Conservation (phyloP, 2,113 vertebrate genomes). For the Pimephales promelas region DNA sequence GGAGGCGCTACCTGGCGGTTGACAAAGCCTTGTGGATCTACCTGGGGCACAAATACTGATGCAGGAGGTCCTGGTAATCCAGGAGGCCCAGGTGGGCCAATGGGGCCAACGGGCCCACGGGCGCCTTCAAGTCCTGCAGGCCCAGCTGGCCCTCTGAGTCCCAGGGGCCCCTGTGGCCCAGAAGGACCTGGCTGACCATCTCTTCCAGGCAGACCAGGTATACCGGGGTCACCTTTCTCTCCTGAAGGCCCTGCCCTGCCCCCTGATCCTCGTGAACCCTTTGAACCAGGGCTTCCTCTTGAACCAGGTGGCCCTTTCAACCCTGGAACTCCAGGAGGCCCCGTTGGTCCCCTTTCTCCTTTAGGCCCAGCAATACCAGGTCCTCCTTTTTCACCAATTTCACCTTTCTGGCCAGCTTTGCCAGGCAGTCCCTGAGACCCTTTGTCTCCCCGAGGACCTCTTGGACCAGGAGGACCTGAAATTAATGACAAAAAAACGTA, state of each 20-base stretch:
- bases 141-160: constrained; percentile 83
- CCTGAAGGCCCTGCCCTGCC: constrained; percentile 88
- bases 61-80: constrained; percentile 85
- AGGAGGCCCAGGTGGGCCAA: constrained; percentile 84
- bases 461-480: constrained; percentile 95
- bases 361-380: constrained; percentile 80
- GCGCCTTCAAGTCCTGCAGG: constrained; percentile 83
- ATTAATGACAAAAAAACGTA: constrained; percentile 51
- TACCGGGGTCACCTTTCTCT: constrained; percentile 87
- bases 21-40: constrained; percentile 50
- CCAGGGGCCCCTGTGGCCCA: constrained; percentile 84
- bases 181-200: constrained; percentile 82
- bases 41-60: constrained; percentile 62
- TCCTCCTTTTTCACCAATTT: constrained; percentile 90
- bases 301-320: constrained; percentile 85
- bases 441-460: constrained; percentile 89
- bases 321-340: constrained; percentile 81
- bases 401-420: constrained; percentile 86
- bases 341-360: constrained; percentile 86
- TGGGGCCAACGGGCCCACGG: constrained; percentile 82
- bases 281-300: constrained; percentile 84
- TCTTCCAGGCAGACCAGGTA: constrained; percentile 81
- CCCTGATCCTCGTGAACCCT: constrained; percentile 89
- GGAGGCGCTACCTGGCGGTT: constrained; percentile 54
- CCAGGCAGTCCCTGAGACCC: constrained; percentile 88